phyloP scores from a whole-genome alignment of 2,888 invertebrate species.

The Byasa hedistus region DNA sequence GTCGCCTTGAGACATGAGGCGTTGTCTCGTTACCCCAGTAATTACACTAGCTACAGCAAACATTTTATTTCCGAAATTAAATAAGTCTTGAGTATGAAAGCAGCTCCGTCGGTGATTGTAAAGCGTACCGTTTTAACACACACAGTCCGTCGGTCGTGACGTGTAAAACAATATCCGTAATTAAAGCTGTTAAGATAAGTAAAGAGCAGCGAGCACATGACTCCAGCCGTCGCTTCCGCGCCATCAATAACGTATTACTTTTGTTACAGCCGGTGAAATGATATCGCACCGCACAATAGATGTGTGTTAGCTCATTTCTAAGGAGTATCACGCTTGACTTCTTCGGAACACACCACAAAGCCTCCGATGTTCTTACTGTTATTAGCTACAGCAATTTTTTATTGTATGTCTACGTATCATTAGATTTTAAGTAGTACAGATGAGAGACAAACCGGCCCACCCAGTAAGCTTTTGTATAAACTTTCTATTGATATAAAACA shows the following conservation, averaged over 20 bases:
- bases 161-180: conserved; percentile 55
- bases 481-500: neutral
- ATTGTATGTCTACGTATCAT: conserved; percentile 10
- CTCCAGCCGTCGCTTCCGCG: conserved; percentile 50
- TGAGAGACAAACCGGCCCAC: neutral
- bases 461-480: neutral
- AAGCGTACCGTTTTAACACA: neutral
- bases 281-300: conserved; percentile 29
- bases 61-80: too few relatives aligned
- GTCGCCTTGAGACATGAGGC: too few relatives aligned
- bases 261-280: conserved; percentile 52
- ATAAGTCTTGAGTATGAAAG: too few relatives aligned
- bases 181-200: conserved; percentile 65
- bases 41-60: too few relatives aligned
- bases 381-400: conserved; percentile 9
- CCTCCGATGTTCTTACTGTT: conserved; percentile 21
- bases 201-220: conserved; percentile 56
- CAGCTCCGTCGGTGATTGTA: neutral
- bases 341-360: conserved; percentile 9
- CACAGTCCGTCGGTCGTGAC: conserved; percentile 39
- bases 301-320: conserved; percentile 40
- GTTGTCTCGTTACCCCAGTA: too few relatives aligned
- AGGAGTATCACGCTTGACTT: conserved; percentile 34
- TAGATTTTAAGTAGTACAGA: conserved; percentile 3
- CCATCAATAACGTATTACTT: conserved; percentile 74